These are phyloP conservation scores for Sinella curviseta DNA, from an alignment of 1,140 invertebrate genomes.

Conservation along the genomic window DNA sequence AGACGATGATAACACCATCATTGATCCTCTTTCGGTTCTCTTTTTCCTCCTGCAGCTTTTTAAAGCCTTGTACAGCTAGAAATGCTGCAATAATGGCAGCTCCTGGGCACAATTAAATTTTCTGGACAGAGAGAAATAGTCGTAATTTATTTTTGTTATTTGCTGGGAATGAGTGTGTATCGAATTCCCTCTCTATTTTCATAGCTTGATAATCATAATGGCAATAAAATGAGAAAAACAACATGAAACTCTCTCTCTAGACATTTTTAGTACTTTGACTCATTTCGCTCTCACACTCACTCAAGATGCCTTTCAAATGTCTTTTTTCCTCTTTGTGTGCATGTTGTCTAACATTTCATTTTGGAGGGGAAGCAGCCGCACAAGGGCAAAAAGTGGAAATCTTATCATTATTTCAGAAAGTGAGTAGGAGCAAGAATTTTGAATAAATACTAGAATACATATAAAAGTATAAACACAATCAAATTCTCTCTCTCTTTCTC, in stretches of 20 bases:
- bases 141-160: conserved; percentile 11
- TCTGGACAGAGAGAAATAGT: conserved; percentile 11
- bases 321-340: not conserved
- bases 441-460: no score
- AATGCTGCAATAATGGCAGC: not conserved
- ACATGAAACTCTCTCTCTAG: no score
- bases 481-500: not conserved
- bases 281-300: no score
- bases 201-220: not conserved
- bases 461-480: no score
- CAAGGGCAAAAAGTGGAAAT: not conserved
- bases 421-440: not conserved
- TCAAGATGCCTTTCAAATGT: not conserved
- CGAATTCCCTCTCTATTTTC: no score
- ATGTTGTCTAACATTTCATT: not conserved
- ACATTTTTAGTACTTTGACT: no score
- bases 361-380: not conserved
- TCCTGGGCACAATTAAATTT: conserved; percentile 19
- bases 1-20: no score
- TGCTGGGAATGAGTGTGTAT: not conserved
- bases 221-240: not conserved
- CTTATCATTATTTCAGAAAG: conserved; percentile 4
- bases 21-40: no score
- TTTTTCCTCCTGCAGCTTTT: no score
- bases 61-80: not conserved